Conservation (phyloP, 2,888 invertebrate species). For the Sinodicranocentrus sp. region DNA sequence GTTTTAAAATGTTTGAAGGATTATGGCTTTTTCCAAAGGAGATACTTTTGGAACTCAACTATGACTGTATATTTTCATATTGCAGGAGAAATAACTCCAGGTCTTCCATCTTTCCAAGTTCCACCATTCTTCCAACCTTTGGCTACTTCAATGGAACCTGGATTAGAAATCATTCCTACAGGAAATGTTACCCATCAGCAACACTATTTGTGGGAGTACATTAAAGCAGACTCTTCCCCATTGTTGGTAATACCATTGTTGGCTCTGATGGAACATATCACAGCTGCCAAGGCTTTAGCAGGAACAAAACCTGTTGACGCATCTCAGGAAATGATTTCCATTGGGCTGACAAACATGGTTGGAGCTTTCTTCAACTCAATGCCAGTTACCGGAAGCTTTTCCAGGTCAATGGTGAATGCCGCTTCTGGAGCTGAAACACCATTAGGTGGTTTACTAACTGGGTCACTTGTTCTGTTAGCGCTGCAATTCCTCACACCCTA, state of each 20-base stretch:
- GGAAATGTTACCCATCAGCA: constrained; percentile 79
- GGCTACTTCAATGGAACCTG: constrained; percentile 37
- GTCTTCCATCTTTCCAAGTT: constrained; percentile 63
- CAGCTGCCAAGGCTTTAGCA: constrained; percentile 94
- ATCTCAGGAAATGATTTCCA: constrained; percentile 78
- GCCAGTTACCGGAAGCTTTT: constrained; percentile 78
- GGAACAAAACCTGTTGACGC: constrained; percentile 78
- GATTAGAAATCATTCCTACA: background rate
- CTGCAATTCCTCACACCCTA: constrained; percentile 91
- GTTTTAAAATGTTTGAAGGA: too few relatives aligned
- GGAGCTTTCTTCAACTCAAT: constrained; percentile 79
- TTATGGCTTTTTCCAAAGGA: too few relatives aligned
- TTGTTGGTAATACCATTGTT: constrained; percentile 92
- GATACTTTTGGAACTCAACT: too few relatives aligned
- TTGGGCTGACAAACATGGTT: constrained; percentile 79
- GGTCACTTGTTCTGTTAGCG: constrained; percentile 89
- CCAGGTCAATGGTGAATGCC: constrained; percentile 80
- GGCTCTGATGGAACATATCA: constrained; percentile 91
- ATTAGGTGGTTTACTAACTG: constrained; percentile 85
- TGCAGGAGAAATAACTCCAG: constrained; percentile 83
- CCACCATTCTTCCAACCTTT: constrained; percentile 80
- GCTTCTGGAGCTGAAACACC: constrained; percentile 80
- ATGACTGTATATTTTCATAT: background rate
- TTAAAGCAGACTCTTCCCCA: constrained; percentile 89
- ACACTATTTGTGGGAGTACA: constrained; percentile 84